Percentiles rank a stretch among this genome's conserved stretches.
Evolutionary conservation across 23 tunicate species (phyloP).

Genomic region (Ciona savignyi): DNA sequence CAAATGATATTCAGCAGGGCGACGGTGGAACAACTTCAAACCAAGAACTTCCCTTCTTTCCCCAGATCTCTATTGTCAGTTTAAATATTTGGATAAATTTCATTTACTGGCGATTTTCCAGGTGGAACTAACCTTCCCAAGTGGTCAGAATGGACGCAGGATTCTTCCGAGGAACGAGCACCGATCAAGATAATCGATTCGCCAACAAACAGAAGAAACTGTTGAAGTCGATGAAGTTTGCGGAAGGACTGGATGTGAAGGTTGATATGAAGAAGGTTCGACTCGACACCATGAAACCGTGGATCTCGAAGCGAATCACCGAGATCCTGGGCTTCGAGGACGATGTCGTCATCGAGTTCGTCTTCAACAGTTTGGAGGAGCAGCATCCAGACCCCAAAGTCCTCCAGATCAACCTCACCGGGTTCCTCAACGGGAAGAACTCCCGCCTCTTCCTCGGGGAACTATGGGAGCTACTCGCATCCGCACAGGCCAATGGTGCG

Average conservation of each 20-base stretch:
- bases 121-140: background rate
- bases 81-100: too few species aligned
- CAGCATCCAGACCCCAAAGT: slow-evolving; percentile 88
- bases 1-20: too few species aligned
- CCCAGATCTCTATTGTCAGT: too few species aligned
- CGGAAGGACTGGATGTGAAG: slow-evolving; percentile 72
- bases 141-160: slow-evolving; percentile 1
- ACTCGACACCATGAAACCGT: slow-evolving; percentile 83
- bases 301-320: slow-evolving; percentile 75
- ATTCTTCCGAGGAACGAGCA: slow-evolving; percentile 61
- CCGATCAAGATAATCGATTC: slow-evolving; percentile 96
- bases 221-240: slow-evolving; percentile 95
- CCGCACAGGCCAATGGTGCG: slow-evolving; percentile 71
- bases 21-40: too few species aligned
- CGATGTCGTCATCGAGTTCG: slow-evolving; percentile 90
- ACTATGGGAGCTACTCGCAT: slow-evolving; percentile 75
- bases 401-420: slow-evolving; percentile 89
- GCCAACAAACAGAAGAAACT: slow-evolving; percentile 89
- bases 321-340: slow-evolving; percentile 91
- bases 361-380: slow-evolving; percentile 60
- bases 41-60: too few species aligned
- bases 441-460: slow-evolving; percentile 81
- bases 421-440: slow-evolving; percentile 91
- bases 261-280: slow-evolving; percentile 79
- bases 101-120: background rate